phyloP scores from a whole-genome alignment of 2,113 vertebrate species.

The Pomatostomus ruficeps region DNA sequence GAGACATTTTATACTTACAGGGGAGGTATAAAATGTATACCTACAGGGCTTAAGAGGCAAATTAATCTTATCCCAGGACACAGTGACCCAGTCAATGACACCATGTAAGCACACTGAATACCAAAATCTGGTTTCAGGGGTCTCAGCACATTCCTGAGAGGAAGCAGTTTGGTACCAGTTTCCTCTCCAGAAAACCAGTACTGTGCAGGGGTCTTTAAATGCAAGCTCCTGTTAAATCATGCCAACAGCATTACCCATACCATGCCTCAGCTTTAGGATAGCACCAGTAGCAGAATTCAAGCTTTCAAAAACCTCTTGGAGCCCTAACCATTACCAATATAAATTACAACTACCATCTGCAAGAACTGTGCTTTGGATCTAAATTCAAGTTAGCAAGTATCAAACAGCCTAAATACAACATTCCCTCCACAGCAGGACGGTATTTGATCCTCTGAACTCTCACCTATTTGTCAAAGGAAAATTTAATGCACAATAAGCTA shows the following conservation, averaged over 20 bases:
- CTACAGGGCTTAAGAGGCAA: not conserved
- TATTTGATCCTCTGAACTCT: not conserved
- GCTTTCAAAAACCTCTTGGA: not conserved
- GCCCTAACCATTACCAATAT: not conserved
- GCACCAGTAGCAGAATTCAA: not conserved
- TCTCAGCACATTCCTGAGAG: not conserved
- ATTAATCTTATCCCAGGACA: not conserved
- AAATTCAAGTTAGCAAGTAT: not conserved
- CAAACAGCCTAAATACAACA: not conserved
- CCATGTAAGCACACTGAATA: not conserved
- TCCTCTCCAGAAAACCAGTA: not conserved
- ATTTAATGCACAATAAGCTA: not conserved
- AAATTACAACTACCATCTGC: not conserved
- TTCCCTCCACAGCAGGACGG: not conserved
- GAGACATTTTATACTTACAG: not conserved
- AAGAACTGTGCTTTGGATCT: not conserved
- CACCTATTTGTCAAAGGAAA: not conserved
- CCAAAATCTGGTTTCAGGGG: not conserved
- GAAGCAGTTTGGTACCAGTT: not conserved
- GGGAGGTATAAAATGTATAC: not conserved
- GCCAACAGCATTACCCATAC: not conserved
- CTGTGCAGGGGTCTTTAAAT: not conserved
- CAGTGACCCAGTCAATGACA: not conserved
- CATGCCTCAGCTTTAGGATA: not conserved
- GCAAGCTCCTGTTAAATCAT: not conserved